Evolutionary conservation across 2,888 invertebrate species (phyloP), one percentile per base, ranked within the genome.

Genomic region (Pheosia gnoma): DNA sequence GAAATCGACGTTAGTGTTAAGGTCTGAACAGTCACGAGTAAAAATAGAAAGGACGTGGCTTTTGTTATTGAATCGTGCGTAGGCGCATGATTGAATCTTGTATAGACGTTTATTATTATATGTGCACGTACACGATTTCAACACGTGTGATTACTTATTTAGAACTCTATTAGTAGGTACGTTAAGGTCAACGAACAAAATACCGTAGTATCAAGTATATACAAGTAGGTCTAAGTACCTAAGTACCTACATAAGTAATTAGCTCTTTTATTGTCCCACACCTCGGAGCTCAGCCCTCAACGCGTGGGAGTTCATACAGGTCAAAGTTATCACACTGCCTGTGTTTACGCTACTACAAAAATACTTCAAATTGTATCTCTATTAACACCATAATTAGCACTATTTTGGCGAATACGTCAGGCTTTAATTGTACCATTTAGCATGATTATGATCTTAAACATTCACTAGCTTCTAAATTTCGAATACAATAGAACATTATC

Each of bases 31-130:
- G 57, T 64, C 76, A 77, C 74, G 76, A 36, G 63, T 63, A 63
- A 66, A 76, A 71, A 71, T 71, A 66, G 73, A 75, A 77, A 70
- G 73, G 71, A 57, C 60, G 59, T 63, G 25, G 62, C 61, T 57
- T 67, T 67, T 66, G 67, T 59, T 70, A 66, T 68, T 72, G 65
- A 70, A 58, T 55, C 59, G 60, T 59, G 60, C 59, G 60, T 63
- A 38, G 63, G 60, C 58, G 60, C 49, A 62, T 58, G 61, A 60
- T n/a, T 55, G 52, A 61, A 56, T 59, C 25, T 13, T 52, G 52
- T 36, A 25, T 8, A 25, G 25, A 52, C 52, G 52, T 25, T 13
- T 52, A 52, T 37, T 45, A 45, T 10, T 45, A 41, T 45, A 41
- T 41, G 41, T 41, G 6, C 41, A 45, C 45, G 37, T 54, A 38